Base-by-base conservation (phyloP, 35 echinoderm and acorn worm genomes). In the Apostichopus californicus region DNA sequence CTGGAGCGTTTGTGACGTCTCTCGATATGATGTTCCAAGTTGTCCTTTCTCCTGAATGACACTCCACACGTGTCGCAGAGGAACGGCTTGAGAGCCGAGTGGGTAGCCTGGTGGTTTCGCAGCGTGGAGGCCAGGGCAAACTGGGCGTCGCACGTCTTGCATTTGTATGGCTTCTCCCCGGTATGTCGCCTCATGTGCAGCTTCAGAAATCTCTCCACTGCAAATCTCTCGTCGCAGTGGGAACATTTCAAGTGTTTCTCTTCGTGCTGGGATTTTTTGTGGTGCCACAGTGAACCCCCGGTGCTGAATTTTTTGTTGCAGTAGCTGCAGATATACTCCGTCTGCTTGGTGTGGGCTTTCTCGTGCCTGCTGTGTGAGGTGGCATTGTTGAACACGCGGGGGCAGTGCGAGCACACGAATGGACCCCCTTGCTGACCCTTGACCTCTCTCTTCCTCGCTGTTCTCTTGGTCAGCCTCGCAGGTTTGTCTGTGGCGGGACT, bases 31-130 rank as follows among this genome's bases (percentile, higher is more conserved):
- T 90, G 78, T 4, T 86, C 70, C 13, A 98, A 71, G 17, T 90
- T 92, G 83, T 98, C 94, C 22, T 92, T 92, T 23, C 92, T 77
- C 53, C 90, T 61, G 78, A 98, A 98, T 8, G 94, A 87, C 57
- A 92, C 55, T 25, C 96, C 96, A 93, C 96, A 98, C n/a, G 73
- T 81, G 54, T 98, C 92, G 28, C 96, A 98, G 5, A 98, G 82
- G 81, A 80, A 98, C 6, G 79, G 96, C 20, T 85, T 80, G 22
- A 77, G 70, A 18, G 71, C 71, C 56, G 77, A 93, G 64, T 95
- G 94, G 52, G 88, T 86, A 71, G 91, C 80, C 64, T 87, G 78
- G 79, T 98, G 96, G 66, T 94, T 92, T 60, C 90, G 93, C 53
- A 98, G 81, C 12, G 92, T 89, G 24, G 94, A 84, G 2, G 55